These are phyloP conservation scores for Acromyrmex echinatior DNA, from an alignment of 1,140 invertebrate species.

Conservation along the genomic window DNA sequence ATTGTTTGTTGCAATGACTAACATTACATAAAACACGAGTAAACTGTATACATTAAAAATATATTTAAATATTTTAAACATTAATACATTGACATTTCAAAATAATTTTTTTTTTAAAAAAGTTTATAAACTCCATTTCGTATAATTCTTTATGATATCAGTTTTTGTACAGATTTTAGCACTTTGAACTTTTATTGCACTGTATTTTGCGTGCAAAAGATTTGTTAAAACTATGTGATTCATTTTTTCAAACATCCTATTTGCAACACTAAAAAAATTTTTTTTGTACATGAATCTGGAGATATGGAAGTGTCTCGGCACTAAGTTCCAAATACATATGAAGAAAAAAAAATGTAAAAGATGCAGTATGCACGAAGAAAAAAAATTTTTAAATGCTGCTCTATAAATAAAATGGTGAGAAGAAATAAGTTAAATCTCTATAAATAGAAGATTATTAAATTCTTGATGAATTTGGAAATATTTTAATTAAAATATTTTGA, in stretches of 20 bases:
- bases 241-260: no score
- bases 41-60: constrained; percentile 4
- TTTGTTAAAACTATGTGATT: not conserved
- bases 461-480: not conserved
- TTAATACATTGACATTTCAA: not conserved
- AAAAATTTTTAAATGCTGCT: no score
- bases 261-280: no score
- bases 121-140: not conserved
- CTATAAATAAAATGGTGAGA: no score
- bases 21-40: not conserved
- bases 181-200: not conserved
- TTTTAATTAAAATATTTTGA: not conserved
- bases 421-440: not conserved
- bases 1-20: not conserved
- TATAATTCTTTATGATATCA: not conserved
- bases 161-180: not conserved
- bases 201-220: not conserved
- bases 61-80: constrained; percentile 23
- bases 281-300: no score
- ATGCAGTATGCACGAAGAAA: no score
- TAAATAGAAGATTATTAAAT: not conserved
- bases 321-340: no score
- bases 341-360: no score
- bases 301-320: no score
- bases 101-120: constrained; percentile 12